Evolutionary conservation across 2,797 vertebrate genomes (phyloP), one percentile per base, ranked within the genome.

Genomic region (Meriones psammophilus): DNA sequence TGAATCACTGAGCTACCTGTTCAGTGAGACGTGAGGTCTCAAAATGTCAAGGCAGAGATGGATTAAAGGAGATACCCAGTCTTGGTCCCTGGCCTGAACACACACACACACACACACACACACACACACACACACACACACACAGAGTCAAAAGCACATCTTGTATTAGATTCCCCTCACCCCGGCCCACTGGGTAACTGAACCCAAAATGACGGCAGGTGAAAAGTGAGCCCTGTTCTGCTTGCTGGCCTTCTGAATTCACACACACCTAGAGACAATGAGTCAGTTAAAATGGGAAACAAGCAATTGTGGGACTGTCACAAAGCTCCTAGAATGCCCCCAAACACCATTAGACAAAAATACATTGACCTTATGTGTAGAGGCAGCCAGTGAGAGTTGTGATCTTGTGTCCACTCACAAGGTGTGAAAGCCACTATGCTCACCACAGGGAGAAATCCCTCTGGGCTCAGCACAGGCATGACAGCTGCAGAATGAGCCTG

Each of bases 281-380:
- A 22, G 8, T 87, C 50, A 5, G 0, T 46, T 42, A 39, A 74
- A 26, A 58, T 20, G 74, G 0, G n/a, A 88, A 33, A 1, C 39
- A 74, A 71, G 79, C 18, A 39, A 66, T 33, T 20, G 6, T 28
- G 12, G 0, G 1, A 26, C n/a, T 26, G 8, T 60, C 46, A 26
- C n/a, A n/a, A 56, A 88, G 68, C 33, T 60, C 39, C 56, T 71
- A n/a, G 26, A 69, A 83, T 28, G 8, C 39, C 74, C 66, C 22
- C 2, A 39, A 71, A 88, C 68, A 56, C 3, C 3, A 33, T 6
- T 4, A 28, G 50, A 68, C 6, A 36, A 64, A 68, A 30, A 4
- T 5, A 36, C 2, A 1, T 3, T 20, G 3, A 1, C 3, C 33
- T 6, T 39, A 24, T 62, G 10, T 46, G 26, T 28, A 9, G 68